A percentile compares a stretch with the other conserved stretches of the same genome.
phyloP scores from a whole-genome alignment of 2,113 vertebrate species.

The Dipodomys spectabilis region DNA sequence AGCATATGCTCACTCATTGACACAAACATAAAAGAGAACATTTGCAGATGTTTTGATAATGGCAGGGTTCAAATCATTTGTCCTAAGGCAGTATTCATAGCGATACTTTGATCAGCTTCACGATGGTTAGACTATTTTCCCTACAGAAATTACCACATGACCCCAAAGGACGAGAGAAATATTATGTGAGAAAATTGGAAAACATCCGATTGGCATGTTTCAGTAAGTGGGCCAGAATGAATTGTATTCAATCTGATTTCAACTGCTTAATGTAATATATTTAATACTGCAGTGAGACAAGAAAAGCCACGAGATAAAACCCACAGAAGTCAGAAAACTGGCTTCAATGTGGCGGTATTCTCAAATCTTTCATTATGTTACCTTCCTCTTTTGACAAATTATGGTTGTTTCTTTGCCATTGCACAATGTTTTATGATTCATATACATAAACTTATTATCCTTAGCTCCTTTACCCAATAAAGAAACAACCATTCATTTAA shows the following conservation, averaged over 20 bases:
- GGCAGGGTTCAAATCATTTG: conserved; percentile 82
- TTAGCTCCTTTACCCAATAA: neutral
- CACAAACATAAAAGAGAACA: conserved; percentile 66
- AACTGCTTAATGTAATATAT: conserved; percentile 82
- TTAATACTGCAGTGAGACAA: conserved; percentile 66
- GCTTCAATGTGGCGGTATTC: conserved; percentile 36
- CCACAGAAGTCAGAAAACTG: conserved; percentile 67
- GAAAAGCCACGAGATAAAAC: conserved; percentile 73
- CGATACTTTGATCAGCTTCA: conserved; percentile 84
- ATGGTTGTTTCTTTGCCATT: conserved; percentile 14
- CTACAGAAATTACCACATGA: conserved; percentile 84
- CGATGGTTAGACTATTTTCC: conserved; percentile 81
- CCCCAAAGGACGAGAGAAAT: conserved; percentile 86
- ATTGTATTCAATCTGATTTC: conserved; percentile 82
- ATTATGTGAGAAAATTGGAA: conserved; percentile 87
- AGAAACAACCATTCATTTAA: conserved; percentile 1
- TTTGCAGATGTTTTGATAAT: conserved; percentile 85
- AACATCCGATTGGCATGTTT: conserved; percentile 83
- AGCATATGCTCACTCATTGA: conserved; percentile 63
- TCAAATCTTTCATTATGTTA: neutral
- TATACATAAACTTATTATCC: neutral
- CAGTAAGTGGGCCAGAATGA: conserved; percentile 83
- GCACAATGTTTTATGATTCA: neutral
- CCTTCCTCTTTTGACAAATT: conserved; percentile 21
- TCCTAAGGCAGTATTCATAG: conserved; percentile 80